Evolutionary conservation across 2,113 vertebrate genomes (phyloP).

Genomic region (Myotis yumanensis): DNA sequence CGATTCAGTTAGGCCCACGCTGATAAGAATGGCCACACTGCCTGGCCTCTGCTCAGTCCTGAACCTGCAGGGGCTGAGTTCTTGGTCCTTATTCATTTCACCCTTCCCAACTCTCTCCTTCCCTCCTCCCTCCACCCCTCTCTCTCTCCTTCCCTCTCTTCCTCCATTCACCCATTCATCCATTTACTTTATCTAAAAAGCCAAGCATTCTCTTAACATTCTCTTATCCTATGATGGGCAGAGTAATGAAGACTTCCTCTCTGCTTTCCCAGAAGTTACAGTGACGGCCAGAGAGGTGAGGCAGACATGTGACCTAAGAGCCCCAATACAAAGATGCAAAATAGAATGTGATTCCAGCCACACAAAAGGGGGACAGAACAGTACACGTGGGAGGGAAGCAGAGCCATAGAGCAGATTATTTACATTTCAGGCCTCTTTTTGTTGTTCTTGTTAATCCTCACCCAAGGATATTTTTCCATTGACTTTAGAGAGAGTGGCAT

Average conservation of each 20-base stretch:
- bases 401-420: not conserved
- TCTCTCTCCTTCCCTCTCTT: not conserved
- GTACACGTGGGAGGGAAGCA: not conserved
- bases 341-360: not conserved
- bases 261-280: not conserved
- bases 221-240: not conserved
- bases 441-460: too few species aligned
- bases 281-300: too few species aligned
- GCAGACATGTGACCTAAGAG: not conserved
- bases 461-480: too few species aligned
- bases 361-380: not conserved
- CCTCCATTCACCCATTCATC: not conserved
- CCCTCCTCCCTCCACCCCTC: too few species aligned
- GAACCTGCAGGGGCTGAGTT: not conserved
- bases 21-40: conserved; percentile 51
- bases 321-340: not conserved
- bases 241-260: not conserved
- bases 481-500: too few species aligned
- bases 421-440: not conserved
- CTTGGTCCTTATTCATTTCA: not conserved
- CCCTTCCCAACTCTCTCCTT: not conserved
- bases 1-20: conserved; percentile 68
- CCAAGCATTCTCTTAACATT: not conserved
- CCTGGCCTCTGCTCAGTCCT: not conserved
- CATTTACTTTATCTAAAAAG: not conserved